Base-by-base conservation (phyloP, 2,797 vertebrate species). In the Zonotrichia albicollis region DNA sequence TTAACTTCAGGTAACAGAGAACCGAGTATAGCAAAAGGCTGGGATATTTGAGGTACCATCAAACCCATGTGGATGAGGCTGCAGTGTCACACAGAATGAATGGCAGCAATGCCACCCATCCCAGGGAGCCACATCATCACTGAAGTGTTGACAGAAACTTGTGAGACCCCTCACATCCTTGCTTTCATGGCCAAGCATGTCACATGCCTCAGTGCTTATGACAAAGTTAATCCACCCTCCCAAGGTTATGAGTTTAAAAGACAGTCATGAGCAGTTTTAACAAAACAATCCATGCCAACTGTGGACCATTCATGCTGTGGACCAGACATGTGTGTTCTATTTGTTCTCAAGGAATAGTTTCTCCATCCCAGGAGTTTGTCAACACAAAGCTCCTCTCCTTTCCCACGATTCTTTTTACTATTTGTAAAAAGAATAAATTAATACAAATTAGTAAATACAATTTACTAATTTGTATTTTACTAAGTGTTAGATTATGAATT, bases 11-110 rank as follows among this genome's bases (percentile, higher is more conserved):
- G 29, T 68, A 86, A 46, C 0, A 7, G 45, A 87, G 27, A 81
- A 57, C 11, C 0, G 4, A 58, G 27, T 65, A 10, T 0, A 81
- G 40, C 2, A 1, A 43, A 71, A 50, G 22, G 13, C 2, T 72
- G 32, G 16, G 57, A 12, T 61, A 54, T 8, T 1, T 29, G 16
- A 77, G 38, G 62, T 46, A 50, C 55, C 1, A 1, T 32, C 50
- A 61, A 40, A 65, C 34, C 4, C 8, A 10, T 0, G 7, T 0
- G 7, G 90, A 81, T 1, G 64, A 48, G n/a, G n/a, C 46, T 43
- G 42, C 22, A 42, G 19, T 0, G 1, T n/a, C 46, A 43, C 67
- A 45, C 36, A 4, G 38, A 57, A 72, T 20, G 29, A 89, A 46
- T 1, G 25, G 51, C 89, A 79, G 51, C 62, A 62, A 40, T 0